Percentiles rank a stretch among this genome's conserved stretches.
Evolutionary conservation across 2,113 vertebrate genomes (phyloP).

Genomic region (Indicator maculatus): DNA sequence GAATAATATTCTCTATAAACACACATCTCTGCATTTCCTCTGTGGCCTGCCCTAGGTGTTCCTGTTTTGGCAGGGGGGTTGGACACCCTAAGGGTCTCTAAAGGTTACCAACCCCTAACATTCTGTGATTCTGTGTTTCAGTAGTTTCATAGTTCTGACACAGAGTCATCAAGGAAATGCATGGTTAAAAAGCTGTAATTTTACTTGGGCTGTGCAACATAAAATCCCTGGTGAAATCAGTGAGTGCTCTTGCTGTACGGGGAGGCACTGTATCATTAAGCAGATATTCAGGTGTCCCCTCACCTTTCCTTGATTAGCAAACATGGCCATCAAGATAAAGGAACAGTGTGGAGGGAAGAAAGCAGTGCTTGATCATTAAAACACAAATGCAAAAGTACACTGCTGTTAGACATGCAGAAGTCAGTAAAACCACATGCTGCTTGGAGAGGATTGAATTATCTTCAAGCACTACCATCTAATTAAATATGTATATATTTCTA

Average conservation of each 20-base stretch:
- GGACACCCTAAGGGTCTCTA: too few relatives aligned
- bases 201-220: background rate
- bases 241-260: background rate
- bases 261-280: background rate
- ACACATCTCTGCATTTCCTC: background rate
- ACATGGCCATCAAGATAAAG: background rate
- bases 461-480: constrained; percentile 55
- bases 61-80: too few relatives aligned
- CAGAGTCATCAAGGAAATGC: constrained; percentile 10
- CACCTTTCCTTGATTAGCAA: background rate
- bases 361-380: background rate
- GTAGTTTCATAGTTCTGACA: background rate
- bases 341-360: background rate
- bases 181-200: background rate
- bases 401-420: constrained; percentile 41
- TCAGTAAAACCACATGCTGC: constrained; percentile 36
- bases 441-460: constrained; percentile 57
- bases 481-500: constrained; percentile 63
- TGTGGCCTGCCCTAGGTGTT: too few relatives aligned
- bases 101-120: too few relatives aligned
- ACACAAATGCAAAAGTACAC: background rate
- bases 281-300: background rate
- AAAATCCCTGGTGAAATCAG: constrained; percentile 4
- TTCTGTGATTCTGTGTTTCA: background rate
- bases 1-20: background rate